phyloP scores from a whole-genome alignment of 2,113 vertebrate genomes.

The Zosterops pallidus region DNA sequence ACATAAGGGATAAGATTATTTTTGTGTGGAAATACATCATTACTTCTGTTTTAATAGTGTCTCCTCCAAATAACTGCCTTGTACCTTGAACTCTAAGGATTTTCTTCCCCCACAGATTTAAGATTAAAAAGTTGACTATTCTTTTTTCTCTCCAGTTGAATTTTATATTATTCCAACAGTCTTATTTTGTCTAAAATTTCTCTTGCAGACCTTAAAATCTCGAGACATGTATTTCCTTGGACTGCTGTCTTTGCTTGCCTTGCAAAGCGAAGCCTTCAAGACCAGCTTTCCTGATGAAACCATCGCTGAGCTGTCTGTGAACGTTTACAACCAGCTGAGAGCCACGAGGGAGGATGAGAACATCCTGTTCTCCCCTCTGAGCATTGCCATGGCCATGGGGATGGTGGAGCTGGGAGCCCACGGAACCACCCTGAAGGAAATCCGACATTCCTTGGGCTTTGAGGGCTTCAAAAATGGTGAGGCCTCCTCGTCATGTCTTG shows the following conservation, averaged over 20 bases:
- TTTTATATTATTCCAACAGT: background rate
- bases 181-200: background rate
- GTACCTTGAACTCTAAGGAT: background rate
- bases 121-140: background rate
- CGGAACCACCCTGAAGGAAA: conserved; percentile 88
- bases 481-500: background rate
- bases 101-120: background rate
- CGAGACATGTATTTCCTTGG: conserved; percentile 81
- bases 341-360: conserved; percentile 87
- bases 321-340: conserved; percentile 90
- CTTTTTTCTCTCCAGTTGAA: background rate
- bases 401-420: conserved; percentile 93
- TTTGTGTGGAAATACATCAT: background rate
- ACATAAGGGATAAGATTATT: background rate
- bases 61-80: background rate
- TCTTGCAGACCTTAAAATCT: conserved; percentile 50
- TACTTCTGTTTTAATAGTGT: background rate
- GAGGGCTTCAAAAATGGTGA: conserved; percentile 85
- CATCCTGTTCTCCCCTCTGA: conserved; percentile 93
- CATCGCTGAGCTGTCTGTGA: conserved; percentile 88
- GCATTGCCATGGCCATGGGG: conserved; percentile 86
- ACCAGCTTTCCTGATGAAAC: conserved; percentile 82
- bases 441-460: conserved; percentile 88
- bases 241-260: conserved; percentile 79
- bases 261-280: conserved; percentile 77